phyloP scores from a whole-genome alignment of 2,888 invertebrate species.

The Nymphalis polychloros region DNA sequence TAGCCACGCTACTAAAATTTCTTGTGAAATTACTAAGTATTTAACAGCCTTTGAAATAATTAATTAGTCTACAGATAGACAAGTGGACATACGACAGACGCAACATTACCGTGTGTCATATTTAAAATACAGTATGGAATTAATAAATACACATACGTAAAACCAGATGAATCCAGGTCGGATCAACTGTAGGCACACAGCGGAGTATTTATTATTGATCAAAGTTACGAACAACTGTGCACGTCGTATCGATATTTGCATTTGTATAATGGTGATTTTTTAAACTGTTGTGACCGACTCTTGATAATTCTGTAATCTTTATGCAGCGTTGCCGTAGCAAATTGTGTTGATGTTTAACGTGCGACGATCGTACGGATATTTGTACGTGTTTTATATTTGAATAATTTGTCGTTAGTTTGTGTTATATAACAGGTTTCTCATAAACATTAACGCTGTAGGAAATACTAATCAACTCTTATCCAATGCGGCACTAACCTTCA shows the following conservation, averaged over 20 bases:
- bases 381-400: not conserved
- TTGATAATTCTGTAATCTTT: not conserved
- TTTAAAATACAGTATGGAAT: conserved; percentile 2
- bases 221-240: conserved; percentile 46
- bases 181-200: conserved; percentile 48
- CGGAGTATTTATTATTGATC: conserved; percentile 56
- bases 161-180: conserved; percentile 46
- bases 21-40: not conserved
- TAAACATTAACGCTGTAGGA: too few relatives aligned
- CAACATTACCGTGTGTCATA: not conserved
- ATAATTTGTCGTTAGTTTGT: too few relatives aligned
- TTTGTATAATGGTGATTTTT: not conserved
- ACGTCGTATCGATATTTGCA: not conserved
- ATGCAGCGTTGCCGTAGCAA: not conserved
- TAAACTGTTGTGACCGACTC: not conserved
- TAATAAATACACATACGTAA: conserved; percentile 41
- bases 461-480: too few relatives aligned
- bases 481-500: too few relatives aligned
- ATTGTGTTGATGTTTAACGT: not conserved
- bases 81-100: not conserved
- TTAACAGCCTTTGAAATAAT: not conserved
- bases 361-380: not conserved
- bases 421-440: too few relatives aligned
- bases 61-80: not conserved
- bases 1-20: not conserved